Base-by-base conservation (phyloP, 2,797 vertebrate species). In the Cetoscarus ocellatus region DNA sequence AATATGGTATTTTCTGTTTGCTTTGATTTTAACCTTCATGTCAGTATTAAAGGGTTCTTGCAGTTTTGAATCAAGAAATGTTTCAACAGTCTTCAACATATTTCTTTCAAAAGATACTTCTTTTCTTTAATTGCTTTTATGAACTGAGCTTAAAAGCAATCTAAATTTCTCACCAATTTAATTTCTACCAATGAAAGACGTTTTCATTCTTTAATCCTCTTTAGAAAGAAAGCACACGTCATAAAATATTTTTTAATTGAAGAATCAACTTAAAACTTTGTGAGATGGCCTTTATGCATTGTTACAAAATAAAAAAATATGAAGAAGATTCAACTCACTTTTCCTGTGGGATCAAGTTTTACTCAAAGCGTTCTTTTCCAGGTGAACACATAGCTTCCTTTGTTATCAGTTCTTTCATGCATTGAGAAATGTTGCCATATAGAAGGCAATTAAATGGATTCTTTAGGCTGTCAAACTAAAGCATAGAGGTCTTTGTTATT, bases 401-500 rank as follows among this genome's bases (percentile, higher is more conserved):
- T 48, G 2, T 51, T 70, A 55, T 70, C 67, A 52, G 47, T 75
- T 59, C 36, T 40, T 15, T 45, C 6, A 10, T 71, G 58, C 34
- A 55, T 54, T 64, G 7, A 52, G 69, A 77, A 70, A 73, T 61
- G 69, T 51, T 64, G 38, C 72, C 57, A 55, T 49, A 73, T 61
- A 64, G 50, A 69, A 44, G 50, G 51, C 59, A 73, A 80, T 79
- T 79, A 73, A 75, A 57, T 34, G 14, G 57, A 64, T 72, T 78
- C 69, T 18, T 70, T 10, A 0, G 45, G 48, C 73, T 61, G 70
- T 70, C 42, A 59, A 27, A 12, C 57, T 48, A 49, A 50, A 74
- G 64, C 59, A 43, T 49, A 66, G 40, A 53, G 42, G 61, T 80
- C 68, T 78, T 86, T 80, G 57, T 85, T 80, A 82, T 87, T 86